A percentile compares a stretch with the other conserved stretches of the same genome.
Conservation (phyloP, 2,888 invertebrate species). For the Alviniconcha strummeri region DNA sequence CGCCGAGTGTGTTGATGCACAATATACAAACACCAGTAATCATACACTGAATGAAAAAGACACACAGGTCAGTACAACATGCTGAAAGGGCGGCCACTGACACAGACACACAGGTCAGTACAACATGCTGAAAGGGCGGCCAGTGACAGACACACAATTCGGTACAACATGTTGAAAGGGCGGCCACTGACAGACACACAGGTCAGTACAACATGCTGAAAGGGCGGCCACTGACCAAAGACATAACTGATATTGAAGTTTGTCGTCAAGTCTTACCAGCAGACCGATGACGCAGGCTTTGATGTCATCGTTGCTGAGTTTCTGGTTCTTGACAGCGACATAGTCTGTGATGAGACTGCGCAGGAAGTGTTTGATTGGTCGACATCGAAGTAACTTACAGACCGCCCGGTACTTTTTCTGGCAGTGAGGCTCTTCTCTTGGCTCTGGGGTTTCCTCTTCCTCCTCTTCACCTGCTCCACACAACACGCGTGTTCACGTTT, state of each 20-base stretch:
- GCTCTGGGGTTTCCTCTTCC: slow-evolving; percentile 10
- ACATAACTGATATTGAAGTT: too few species aligned
- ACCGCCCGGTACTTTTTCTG: slow-evolving; percentile 49
- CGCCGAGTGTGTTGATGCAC: neutral
- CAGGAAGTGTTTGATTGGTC: slow-evolving; percentile 46
- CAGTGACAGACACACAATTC: too few species aligned
- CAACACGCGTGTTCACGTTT: too few species aligned
- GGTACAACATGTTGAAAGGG: too few species aligned
- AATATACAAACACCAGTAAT: neutral
- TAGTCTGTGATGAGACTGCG: slow-evolving; percentile 44
- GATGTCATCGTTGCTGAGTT: slow-evolving; percentile 43
- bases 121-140: too few species aligned
- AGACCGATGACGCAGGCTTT: slow-evolving; percentile 54
- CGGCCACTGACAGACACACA: too few species aligned
- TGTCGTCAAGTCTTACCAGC: slow-evolving; percentile 41
- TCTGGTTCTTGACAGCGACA: slow-evolving; percentile 41
- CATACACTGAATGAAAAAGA: neutral
- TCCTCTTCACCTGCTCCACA: slow-evolving; percentile 18
- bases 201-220: too few species aligned
- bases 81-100: too few species aligned
- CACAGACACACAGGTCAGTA: too few species aligned
- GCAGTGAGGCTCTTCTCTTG: slow-evolving; percentile 34
- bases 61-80: neutral
- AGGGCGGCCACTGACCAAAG: too few species aligned
- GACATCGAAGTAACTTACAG: slow-evolving; percentile 46